Percentiles rank a stretch among this genome's conserved stretches.
phyloP scores from a whole-genome alignment of 2,888 invertebrate species.

The Ganaspis brasiliensis region DNA sequence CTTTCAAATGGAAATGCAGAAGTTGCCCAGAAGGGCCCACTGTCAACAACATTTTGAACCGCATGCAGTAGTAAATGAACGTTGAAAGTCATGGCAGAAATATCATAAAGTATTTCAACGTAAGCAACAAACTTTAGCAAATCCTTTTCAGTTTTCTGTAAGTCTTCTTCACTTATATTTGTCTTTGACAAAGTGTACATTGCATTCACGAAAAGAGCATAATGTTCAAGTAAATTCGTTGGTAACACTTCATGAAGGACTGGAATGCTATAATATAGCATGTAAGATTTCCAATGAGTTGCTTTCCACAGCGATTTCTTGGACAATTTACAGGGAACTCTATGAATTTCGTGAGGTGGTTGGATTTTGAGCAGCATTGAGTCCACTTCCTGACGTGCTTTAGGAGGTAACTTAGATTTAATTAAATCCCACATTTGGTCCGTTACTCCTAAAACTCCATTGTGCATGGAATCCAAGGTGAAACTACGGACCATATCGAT shows the following conservation, averaged over 20 bases:
- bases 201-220: slow-evolving; percentile 31
- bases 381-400: slow-evolving; percentile 25
- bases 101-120: background rate
- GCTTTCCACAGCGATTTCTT: slow-evolving; percentile 44
- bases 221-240: slow-evolving; percentile 40
- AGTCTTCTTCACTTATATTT: background rate
- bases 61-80: background rate
- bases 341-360: slow-evolving; percentile 45
- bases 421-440: background rate
- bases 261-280: slow-evolving; percentile 40
- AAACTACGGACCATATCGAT: slow-evolving; percentile 13
- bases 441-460: background rate
- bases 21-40: background rate
- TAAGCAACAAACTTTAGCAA: background rate
- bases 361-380: slow-evolving; percentile 21
- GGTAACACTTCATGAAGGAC: slow-evolving; percentile 24
- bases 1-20: background rate
- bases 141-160: background rate
- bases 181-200: background rate
- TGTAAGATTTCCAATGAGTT: slow-evolving; percentile 45
- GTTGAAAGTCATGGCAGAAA: slow-evolving; percentile 1
- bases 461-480: background rate
- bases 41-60: background rate
- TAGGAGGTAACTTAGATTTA: slow-evolving; percentile 17
- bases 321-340: slow-evolving; percentile 35